These are phyloP conservation scores for Clarias pachynema DNA, from an alignment of 2,797 vertebrate genomes.

Conservation along the genomic window DNA sequence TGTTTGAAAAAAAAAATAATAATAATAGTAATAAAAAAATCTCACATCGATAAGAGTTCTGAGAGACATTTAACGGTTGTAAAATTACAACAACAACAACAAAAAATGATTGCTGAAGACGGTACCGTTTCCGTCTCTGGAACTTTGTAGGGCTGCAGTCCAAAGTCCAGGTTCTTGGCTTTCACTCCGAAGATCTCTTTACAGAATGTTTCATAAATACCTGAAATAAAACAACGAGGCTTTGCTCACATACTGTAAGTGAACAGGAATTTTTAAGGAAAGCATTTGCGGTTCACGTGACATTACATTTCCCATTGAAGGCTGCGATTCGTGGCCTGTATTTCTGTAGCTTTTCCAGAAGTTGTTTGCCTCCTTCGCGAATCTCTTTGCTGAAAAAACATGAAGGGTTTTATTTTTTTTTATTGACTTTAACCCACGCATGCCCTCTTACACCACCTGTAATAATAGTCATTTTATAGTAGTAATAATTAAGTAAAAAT, in stretches of 20 bases:
- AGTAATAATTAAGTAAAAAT: no score
- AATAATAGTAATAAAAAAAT: neutral
- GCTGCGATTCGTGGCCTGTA: constrained; percentile 93
- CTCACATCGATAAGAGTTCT: neutral
- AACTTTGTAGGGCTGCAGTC: constrained; percentile 93
- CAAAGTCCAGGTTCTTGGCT: constrained; percentile 95
- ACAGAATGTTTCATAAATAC: constrained; percentile 99
- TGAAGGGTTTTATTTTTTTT: no score
- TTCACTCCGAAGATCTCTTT: constrained; percentile 97
- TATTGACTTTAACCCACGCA: neutral
- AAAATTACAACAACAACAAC: neutral
- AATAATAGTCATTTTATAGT: neutral
- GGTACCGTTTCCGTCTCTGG: constrained; percentile 93
- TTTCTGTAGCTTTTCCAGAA: constrained; percentile 94
- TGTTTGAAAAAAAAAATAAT: constrained; percentile 52
- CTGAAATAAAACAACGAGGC: constrained; percentile 64
- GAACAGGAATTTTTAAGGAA: neutral
- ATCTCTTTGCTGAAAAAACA: constrained; percentile 89
- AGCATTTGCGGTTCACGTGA: neutral
- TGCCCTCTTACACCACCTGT: neutral
- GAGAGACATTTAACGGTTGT: neutral
- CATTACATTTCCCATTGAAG: constrained; percentile 90
- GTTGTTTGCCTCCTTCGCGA: constrained; percentile 93
- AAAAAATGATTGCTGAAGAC: neutral
- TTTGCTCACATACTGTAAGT: neutral